Evolutionary conservation across 2,113 vertebrate species (phyloP).

Genomic region (Ranitomeya variabilis): DNA sequence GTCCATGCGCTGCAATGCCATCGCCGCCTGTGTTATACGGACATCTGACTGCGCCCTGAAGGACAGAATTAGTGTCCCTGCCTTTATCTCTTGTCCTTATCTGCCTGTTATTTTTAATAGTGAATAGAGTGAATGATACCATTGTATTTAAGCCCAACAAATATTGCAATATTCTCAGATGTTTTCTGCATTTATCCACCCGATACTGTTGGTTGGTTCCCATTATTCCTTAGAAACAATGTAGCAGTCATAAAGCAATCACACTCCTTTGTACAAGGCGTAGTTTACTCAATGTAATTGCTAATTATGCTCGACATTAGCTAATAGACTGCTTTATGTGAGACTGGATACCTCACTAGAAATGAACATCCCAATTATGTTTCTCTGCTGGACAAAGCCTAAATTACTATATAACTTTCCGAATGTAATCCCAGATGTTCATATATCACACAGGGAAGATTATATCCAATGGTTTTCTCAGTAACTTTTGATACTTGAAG

Average conservation of each 20-base stretch:
- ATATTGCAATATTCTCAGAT: background rate
- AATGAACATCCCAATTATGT: conserved; percentile 39
- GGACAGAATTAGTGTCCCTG: too few relatives aligned
- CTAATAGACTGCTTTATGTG: conserved; percentile 38
- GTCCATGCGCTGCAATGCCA: too few relatives aligned
- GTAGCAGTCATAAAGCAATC: conserved; percentile 35
- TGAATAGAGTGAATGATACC: background rate
- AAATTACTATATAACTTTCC: conserved; percentile 30
- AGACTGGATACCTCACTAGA: conserved; percentile 22
- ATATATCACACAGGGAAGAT: background rate
- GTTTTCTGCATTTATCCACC: background rate
- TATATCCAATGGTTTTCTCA: background rate
- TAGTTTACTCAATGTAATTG: conserved; percentile 39
- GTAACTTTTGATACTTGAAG: background rate
- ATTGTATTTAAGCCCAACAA: background rate
- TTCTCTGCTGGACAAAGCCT: conserved; percentile 29
- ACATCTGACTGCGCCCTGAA: too few relatives aligned
- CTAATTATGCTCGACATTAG: conserved; percentile 23
- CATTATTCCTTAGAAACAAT: conserved; percentile 31
- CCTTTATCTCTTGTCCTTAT: too few relatives aligned
- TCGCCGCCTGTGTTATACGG: too few relatives aligned
- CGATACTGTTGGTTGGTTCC: background rate
- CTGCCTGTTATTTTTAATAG: too few relatives aligned
- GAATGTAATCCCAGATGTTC: conserved; percentile 26
- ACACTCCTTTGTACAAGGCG: conserved; percentile 33